Conservation (phyloP, 2,888 invertebrate genomes). For the Abrostola tripartita region DNA sequence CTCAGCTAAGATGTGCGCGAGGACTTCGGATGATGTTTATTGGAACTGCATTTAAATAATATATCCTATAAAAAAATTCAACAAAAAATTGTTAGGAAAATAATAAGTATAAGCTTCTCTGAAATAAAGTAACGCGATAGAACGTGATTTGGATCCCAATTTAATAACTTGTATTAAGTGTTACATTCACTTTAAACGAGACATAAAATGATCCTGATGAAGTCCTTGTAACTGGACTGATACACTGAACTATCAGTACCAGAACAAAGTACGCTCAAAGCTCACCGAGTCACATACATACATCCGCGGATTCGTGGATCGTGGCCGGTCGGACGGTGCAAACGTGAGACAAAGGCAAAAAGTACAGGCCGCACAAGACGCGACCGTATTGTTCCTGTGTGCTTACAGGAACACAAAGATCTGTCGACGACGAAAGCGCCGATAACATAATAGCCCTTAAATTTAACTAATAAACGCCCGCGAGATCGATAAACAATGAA, state of each 20-base stretch:
- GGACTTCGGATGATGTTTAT: conserved; percentile 21
- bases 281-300: conserved; percentile 53
- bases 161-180: too few relatives aligned
- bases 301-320: conserved; percentile 63
- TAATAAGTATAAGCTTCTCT: too few relatives aligned
- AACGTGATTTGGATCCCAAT: too few relatives aligned
- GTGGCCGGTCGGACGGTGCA: conserved; percentile 62
- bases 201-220: background rate
- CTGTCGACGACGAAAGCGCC: conserved; percentile 61
- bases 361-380: conserved; percentile 74
- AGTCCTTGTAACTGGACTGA: background rate
- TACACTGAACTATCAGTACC: too few relatives aligned
- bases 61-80: too few relatives aligned
- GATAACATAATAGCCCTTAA: conserved; percentile 67
- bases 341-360: conserved; percentile 75
- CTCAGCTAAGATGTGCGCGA: conserved; percentile 50
- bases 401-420: conserved; percentile 65
- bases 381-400: conserved; percentile 68
- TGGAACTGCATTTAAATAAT: background rate
- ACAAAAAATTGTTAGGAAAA: too few relatives aligned
- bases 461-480: conserved; percentile 72
- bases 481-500: conserved; percentile 58
- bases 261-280: conserved; percentile 3
- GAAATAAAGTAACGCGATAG: too few relatives aligned
- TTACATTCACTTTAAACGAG: too few relatives aligned